Evolutionary conservation across 2,888 invertebrate genomes (phyloP).

Genomic region (Drosophila ezoana): DNA sequence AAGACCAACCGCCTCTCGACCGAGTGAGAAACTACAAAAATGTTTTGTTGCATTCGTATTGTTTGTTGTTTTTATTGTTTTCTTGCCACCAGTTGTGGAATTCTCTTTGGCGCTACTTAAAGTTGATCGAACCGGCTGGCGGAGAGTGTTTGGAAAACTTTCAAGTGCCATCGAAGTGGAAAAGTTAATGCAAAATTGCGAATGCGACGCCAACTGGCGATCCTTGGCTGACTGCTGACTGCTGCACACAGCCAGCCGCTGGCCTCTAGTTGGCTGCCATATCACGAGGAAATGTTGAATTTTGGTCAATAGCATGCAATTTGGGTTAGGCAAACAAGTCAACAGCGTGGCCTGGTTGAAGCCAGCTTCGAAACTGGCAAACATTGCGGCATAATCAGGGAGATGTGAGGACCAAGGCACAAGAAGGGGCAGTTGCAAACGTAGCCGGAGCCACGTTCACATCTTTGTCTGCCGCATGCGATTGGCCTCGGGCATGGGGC

Average conservation of each 20-base stretch:
- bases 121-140: slow-evolving; percentile 63
- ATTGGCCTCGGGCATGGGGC: slow-evolving; percentile 55
- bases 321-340: slow-evolving; percentile 76
- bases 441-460: slow-evolving; percentile 10
- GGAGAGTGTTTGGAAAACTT: slow-evolving; percentile 64
- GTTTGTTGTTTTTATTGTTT: slow-evolving; percentile 17
- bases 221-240: slow-evolving; percentile 12
- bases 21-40: slow-evolving; percentile 22
- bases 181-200: slow-evolving; percentile 55
- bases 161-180: slow-evolving; percentile 56
- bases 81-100: slow-evolving; percentile 5
- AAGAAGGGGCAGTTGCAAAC: neutral
- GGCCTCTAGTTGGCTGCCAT: slow-evolving; percentile 8
- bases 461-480: slow-evolving; percentile 64
- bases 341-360: slow-evolving; percentile 29
- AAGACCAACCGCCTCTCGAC: neutral
- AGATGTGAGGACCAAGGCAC: slow-evolving; percentile 1
- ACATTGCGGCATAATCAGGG: slow-evolving; percentile 73
- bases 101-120: slow-evolving; percentile 33
- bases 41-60: slow-evolving; percentile 31
- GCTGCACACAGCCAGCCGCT: neutral
- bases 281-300: slow-evolving; percentile 65
- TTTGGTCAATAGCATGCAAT: slow-evolving; percentile 74
- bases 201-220: slow-evolving; percentile 35
- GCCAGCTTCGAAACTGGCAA: slow-evolving; percentile 46